phyloP scores from a whole-genome alignment of 2,113 vertebrate genomes.

The Corydoras maculifer region DNA sequence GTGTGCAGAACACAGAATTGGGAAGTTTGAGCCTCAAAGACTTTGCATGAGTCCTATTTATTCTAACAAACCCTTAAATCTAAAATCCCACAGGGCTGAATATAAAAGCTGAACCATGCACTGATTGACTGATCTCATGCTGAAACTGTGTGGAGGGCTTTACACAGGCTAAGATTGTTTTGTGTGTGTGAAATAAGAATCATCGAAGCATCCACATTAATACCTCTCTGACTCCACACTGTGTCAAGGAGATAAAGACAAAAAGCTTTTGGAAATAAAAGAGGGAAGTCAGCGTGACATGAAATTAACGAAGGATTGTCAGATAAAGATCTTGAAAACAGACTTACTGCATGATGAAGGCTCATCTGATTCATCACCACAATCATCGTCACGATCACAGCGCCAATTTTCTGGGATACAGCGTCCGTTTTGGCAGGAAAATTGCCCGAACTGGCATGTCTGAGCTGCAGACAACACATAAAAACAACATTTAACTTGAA shows the following conservation, averaged over 20 bases:
- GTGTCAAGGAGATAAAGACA: neutral
- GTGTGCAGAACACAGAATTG: neutral
- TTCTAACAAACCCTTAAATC: neutral
- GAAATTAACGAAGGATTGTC: slow-evolving; percentile 1
- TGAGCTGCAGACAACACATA: slow-evolving; percentile 59
- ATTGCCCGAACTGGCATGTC: slow-evolving; percentile 74
- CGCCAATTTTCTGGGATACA: slow-evolving; percentile 75
- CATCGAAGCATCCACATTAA: neutral
- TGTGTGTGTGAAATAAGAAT: neutral
- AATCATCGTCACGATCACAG: slow-evolving; percentile 81
- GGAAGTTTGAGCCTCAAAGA: neutral
- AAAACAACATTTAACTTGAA: neutral
- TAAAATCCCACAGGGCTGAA: neutral
- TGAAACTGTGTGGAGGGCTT: neutral
- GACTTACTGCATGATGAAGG: slow-evolving; percentile 73
- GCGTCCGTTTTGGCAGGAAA: slow-evolving; percentile 77
- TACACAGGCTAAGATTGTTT: neutral
- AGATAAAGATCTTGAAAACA: slow-evolving; percentile 15
- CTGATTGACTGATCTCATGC: neutral
- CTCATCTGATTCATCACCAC: slow-evolving; percentile 77
- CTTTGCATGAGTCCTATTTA: neutral
- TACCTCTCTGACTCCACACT: neutral
- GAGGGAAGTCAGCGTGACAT: neutral
- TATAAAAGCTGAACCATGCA: neutral
- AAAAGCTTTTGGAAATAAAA: neutral